phyloP scores from a whole-genome alignment of 2,888 invertebrate genomes.

The Drosophila nigricruria region DNA sequence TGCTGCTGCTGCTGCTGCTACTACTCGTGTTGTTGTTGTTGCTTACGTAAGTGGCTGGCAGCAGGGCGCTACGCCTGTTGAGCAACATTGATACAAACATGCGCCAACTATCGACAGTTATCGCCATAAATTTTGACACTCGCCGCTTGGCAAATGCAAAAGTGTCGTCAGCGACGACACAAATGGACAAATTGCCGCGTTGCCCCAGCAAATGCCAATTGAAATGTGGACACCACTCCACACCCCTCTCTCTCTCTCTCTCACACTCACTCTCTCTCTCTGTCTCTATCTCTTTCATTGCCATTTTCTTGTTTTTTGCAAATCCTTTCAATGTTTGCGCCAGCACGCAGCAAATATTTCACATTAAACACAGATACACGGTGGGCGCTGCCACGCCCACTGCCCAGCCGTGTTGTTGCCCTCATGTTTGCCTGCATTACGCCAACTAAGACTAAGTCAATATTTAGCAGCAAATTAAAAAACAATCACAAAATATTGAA shows the following conservation, averaged over 20 bases:
- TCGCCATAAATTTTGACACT: slow-evolving; percentile 82
- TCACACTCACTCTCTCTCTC: slow-evolving; percentile 3
- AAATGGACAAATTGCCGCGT: slow-evolving; percentile 73
- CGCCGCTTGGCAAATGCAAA: slow-evolving; percentile 70
- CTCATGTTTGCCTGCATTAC: slow-evolving; percentile 21
- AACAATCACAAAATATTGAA: slow-evolving; percentile 77
- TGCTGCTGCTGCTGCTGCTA: slow-evolving; percentile 40
- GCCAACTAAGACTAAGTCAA: slow-evolving; percentile 68
- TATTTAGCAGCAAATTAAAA: slow-evolving; percentile 83
- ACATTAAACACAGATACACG: slow-evolving; percentile 13
- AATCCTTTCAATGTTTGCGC: slow-evolving; percentile 85
- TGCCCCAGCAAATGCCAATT: slow-evolving; percentile 42
- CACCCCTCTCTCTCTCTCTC: neutral
- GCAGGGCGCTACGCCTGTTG: slow-evolving; percentile 71
- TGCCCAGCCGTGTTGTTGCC: slow-evolving; percentile 10
- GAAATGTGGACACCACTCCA: slow-evolving; percentile 37
- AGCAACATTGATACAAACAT: slow-evolving; percentile 68
- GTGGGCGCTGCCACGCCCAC: slow-evolving; percentile 24
- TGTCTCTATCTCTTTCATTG: slow-evolving; percentile 31
- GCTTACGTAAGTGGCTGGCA: slow-evolving; percentile 65
- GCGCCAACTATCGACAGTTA: slow-evolving; percentile 78
- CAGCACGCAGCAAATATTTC: slow-evolving; percentile 83
- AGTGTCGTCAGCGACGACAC: slow-evolving; percentile 68
- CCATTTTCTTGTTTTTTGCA: slow-evolving; percentile 65
- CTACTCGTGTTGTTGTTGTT: slow-evolving; percentile 39